Evolutionary conservation across 2,113 vertebrate species (phyloP).

Genomic region (Circaetus cinerascens): DNA sequence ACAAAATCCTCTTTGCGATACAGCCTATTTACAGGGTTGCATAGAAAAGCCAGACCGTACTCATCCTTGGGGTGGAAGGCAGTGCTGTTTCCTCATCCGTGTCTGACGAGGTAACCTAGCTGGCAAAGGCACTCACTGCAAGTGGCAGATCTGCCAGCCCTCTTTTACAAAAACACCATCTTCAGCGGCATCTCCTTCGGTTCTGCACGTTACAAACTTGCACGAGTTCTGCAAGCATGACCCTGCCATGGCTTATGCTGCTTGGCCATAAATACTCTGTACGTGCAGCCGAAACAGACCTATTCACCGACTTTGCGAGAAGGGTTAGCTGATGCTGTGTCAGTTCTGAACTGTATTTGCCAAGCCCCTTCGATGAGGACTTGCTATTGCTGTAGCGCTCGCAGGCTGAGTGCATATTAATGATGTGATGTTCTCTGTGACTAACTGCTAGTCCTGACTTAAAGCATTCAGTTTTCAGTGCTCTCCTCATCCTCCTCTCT

Average conservation of each 20-base stretch:
- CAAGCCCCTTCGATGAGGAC: accelerated
- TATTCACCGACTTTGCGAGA: accelerated
- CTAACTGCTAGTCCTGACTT: background rate
- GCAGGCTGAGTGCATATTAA: background rate
- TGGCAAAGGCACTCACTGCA: background rate
- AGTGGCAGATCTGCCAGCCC: background rate
- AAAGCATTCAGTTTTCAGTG: background rate
- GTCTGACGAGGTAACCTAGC: background rate
- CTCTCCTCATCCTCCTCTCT: background rate
- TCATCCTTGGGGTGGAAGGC: background rate
- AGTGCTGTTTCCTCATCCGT: background rate
- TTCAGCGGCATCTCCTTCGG: accelerated
- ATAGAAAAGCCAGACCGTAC: background rate
- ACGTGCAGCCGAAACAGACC: accelerated
- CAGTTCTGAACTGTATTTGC: accelerated
- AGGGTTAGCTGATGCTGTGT: background rate
- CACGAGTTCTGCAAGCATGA: background rate
- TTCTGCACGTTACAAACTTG: background rate
- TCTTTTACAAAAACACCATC: background rate
- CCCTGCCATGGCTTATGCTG: background rate
- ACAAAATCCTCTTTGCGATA: background rate
- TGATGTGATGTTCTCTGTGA: background rate
- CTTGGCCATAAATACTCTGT: background rate
- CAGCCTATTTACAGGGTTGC: background rate
- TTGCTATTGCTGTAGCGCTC: background rate